Base-by-base conservation (phyloP, 2,113 vertebrate species). In the Uria aalge region DNA sequence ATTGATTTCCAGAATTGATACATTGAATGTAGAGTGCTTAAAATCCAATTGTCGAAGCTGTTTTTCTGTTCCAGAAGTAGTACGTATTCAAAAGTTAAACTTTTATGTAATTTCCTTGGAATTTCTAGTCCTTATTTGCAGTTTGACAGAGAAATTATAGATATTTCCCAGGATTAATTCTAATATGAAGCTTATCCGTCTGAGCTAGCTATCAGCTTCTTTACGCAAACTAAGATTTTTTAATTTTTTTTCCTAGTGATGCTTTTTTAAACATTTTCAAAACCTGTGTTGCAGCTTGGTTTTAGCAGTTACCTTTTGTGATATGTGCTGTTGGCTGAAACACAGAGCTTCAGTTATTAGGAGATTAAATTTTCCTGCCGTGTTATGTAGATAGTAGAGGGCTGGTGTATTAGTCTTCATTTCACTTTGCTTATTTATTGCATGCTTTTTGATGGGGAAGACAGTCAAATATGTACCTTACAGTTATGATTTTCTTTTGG, bases 401-500 rank as follows among this genome's bases (percentile, higher is more conserved):
- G 29, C 16, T 74, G 18, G n/a, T 94, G 14, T 45, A 59, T 67
- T 87, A 78, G 66, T 73, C 43, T 66, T 96, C 23, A 23, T 89
- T 85, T 84, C 32, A 71, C 74, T 93, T 94, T 94, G 21, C 52
- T 94, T 85, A 76, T 91, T 90, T 94, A 64, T 78, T 95, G 74
- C 94, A 76, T 90, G 87, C 56, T 72, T 87, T 88, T 78, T 67
- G 7, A 48, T 48, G 91, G 62, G 96, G 52, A 77, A 94, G 21
- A 26, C 29, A 63, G 34, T 69, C 17, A 56, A 62, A 66, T 92
- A 55, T 69, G 60, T 94, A 74, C 38, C 41, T 87, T 78, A 68
- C 18, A 36, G 34, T 72, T 68, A 17, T 0, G 5, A 18, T 84
- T 93, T 95, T 95, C 40, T 88, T 92, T 82, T 53, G 30, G 16